Conservation (phyloP, 2,797 vertebrate species). For the Gadopsis marmoratus region DNA sequence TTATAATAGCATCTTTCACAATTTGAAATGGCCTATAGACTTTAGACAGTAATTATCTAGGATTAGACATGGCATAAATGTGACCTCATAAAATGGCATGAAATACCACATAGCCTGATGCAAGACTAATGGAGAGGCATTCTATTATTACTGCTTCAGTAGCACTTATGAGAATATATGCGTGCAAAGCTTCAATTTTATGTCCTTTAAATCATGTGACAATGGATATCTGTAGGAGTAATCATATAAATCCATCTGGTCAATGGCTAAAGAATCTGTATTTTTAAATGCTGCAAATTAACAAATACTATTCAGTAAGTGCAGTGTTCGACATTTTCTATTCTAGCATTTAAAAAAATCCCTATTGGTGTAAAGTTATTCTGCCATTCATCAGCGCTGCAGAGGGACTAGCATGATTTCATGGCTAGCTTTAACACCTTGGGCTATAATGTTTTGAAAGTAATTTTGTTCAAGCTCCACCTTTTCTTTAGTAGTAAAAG, state of each 20-base stretch:
- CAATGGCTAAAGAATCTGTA: slow-evolving; percentile 33
- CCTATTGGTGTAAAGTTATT: slow-evolving; percentile 51
- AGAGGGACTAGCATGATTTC: slow-evolving; percentile 49
- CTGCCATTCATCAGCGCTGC: neutral
- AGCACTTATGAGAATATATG: slow-evolving; percentile 68
- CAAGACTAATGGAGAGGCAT: slow-evolving; percentile 75
- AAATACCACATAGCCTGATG: slow-evolving; percentile 80
- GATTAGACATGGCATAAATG: slow-evolving; percentile 84
- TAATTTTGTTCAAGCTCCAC: slow-evolving; percentile 49
- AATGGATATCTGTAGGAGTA: slow-evolving; percentile 53
- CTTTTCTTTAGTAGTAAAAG: slow-evolving; percentile 30
- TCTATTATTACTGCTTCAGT: slow-evolving; percentile 71
- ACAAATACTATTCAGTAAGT: slow-evolving; percentile 7
- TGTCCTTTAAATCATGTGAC: slow-evolving; percentile 62
- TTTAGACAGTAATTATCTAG: slow-evolving; percentile 83
- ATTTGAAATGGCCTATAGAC: slow-evolving; percentile 81
- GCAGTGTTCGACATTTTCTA: slow-evolving; percentile 21
- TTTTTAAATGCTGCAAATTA: slow-evolving; percentile 45
- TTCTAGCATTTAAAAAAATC: slow-evolving; percentile 33
- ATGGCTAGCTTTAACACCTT: slow-evolving; percentile 54
- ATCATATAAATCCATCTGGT: slow-evolving; percentile 62
- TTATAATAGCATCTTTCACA: slow-evolving; percentile 71
- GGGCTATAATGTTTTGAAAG: slow-evolving; percentile 51
- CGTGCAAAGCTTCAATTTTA: slow-evolving; percentile 60
- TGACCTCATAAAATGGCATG: slow-evolving; percentile 81